These are phyloP conservation scores for Trochalopteron elliotii DNA, from an alignment of 2,113 vertebrate species.

Conservation along the genomic window DNA sequence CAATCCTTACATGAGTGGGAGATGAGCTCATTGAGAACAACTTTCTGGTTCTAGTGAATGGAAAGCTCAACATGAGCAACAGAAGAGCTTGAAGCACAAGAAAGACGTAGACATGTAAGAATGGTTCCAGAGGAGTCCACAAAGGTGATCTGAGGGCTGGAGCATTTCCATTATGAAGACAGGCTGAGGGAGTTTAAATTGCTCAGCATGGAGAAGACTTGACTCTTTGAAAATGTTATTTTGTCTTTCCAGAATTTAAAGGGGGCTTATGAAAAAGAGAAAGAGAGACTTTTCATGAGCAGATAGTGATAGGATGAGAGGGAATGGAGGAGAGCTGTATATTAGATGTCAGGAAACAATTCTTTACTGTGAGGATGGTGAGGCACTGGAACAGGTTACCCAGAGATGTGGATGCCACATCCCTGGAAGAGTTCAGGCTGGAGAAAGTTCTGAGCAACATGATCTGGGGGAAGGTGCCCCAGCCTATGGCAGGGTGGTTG, in stretches of 20 bases:
- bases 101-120: neutral
- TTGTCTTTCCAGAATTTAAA: neutral
- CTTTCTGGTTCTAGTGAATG: neutral
- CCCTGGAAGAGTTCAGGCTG: neutral
- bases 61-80: neutral
- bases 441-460: neutral
- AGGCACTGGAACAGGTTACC: neutral
- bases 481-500: neutral
- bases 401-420: neutral
- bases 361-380: neutral
- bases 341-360: neutral
- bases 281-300: neutral
- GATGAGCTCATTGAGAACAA: neutral
- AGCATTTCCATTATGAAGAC: neutral
- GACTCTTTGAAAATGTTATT: neutral
- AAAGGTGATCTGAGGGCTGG: fast-evolving
- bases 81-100: neutral
- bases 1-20: neutral
- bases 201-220: neutral
- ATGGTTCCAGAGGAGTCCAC: neutral
- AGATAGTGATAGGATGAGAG: neutral
- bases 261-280: neutral
- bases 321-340: neutral
- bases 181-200: neutral
- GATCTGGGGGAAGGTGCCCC: neutral